Conservation (phyloP, 2,113 vertebrate species). For the Sturnus vulgaris region DNA sequence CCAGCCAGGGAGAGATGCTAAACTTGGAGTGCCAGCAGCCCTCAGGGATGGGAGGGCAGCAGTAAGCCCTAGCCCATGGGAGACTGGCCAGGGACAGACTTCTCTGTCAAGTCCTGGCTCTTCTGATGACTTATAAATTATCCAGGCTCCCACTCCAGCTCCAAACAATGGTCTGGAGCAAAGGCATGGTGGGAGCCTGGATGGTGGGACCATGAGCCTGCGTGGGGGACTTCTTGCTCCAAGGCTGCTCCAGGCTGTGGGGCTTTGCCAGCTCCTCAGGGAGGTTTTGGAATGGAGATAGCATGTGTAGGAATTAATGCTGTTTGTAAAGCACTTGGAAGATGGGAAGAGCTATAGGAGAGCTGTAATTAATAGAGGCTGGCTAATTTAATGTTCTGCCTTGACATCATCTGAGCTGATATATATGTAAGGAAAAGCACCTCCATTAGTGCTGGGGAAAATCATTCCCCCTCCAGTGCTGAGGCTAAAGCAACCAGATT, state of each 20-base stretch:
- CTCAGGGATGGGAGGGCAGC: background rate
- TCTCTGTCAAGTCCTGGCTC: background rate
- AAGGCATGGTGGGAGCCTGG: background rate
- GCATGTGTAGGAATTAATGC: background rate
- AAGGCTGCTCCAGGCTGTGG: background rate
- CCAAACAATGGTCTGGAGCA: conserved; percentile 4
- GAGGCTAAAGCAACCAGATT: conserved; percentile 18
- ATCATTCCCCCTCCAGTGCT: background rate
- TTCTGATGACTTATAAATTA: conserved; percentile 18
- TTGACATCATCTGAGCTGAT: conserved; percentile 34
- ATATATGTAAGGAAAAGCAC: conserved; percentile 36
- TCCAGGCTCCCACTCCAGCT: background rate
- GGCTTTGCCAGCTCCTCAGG: background rate
- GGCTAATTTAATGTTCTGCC: conserved; percentile 35
- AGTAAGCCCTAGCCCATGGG: background rate
- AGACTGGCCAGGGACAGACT: background rate
- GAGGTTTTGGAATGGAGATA: conserved; percentile 24
- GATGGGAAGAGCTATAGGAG: conserved; percentile 41
- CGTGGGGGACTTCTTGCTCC: background rate
- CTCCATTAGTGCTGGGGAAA: background rate
- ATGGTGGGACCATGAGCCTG: background rate
- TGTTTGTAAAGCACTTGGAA: conserved; percentile 42
- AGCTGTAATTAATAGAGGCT: conserved; percentile 50
- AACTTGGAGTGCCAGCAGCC: background rate
- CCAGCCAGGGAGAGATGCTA: background rate